Conservation (phyloP, 2,888 invertebrate genomes). For the Andricus curvator region DNA sequence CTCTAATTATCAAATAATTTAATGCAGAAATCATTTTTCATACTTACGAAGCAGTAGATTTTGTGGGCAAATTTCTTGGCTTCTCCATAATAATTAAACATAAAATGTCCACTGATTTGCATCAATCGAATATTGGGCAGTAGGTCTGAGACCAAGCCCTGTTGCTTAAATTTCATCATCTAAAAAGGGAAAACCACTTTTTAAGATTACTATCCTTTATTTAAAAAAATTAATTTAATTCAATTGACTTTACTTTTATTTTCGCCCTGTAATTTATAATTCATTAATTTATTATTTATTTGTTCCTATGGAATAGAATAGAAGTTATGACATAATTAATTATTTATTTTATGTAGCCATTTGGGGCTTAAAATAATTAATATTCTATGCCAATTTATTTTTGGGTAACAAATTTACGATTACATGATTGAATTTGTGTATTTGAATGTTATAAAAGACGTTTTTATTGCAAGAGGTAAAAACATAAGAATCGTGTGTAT, state of each 20-base stretch:
- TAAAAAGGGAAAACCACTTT: conserved; percentile 55
- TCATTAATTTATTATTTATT: not conserved
- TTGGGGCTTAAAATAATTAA: too few species aligned
- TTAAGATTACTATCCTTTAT: not conserved
- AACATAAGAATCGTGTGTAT: not conserved
- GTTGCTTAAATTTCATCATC: conserved; percentile 82
- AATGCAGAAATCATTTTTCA: not conserved
- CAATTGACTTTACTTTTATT: not conserved
- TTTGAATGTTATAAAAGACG: not conserved
- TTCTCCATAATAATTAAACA: conserved; percentile 86
- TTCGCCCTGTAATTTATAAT: too few species aligned
- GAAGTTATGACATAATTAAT: not conserved
- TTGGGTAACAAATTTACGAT: not conserved
- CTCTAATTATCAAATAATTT: not conserved
- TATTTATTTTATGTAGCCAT: not conserved
- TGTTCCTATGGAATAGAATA: too few species aligned
- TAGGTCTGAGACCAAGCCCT: conserved; percentile 90
- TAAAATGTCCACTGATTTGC: conserved; percentile 88
- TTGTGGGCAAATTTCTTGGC: conserved; percentile 74
- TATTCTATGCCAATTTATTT: not conserved
- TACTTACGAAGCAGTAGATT: conserved; percentile 75
- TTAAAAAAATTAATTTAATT: not conserved
- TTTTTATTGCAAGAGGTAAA: not conserved
- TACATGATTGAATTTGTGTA: not conserved
- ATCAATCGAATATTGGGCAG: conserved; percentile 91